A percentile compares a stretch with the other conserved stretches of the same genome.
These are phyloP conservation scores for Aleiodes alternator DNA, from an alignment of 2,888 invertebrate genomes.

Conservation along the genomic window DNA sequence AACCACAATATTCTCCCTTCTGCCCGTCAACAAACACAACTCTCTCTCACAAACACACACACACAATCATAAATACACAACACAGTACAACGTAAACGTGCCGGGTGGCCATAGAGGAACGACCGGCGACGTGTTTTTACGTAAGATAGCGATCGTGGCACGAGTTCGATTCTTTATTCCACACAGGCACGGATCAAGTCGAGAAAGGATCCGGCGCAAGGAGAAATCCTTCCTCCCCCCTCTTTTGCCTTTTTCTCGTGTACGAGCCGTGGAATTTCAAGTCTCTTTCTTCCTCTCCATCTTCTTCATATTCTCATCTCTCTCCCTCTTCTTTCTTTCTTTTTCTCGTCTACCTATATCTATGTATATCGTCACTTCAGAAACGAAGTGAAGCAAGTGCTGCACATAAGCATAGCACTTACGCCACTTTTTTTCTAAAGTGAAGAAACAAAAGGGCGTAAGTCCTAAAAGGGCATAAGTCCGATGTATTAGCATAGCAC, in stretches of 20 bases:
- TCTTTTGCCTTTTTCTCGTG: slow-evolving; percentile 20
- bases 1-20: background rate
- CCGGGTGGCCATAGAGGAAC: slow-evolving; percentile 45
- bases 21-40: background rate
- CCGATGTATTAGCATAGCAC: too few relatives aligned
- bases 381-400: background rate
- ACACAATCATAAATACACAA: slow-evolving; percentile 20
- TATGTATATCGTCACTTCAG: background rate
- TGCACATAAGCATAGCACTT: too few relatives aligned
- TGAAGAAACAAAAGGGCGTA: too few relatives aligned
- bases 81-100: slow-evolving; percentile 41
- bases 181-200: slow-evolving; percentile 60
- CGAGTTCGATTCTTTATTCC: slow-evolving; percentile 69
- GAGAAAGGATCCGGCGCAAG: slow-evolving; percentile 62
- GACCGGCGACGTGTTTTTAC: slow-evolving; percentile 60
- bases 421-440: too few relatives aligned
- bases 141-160: slow-evolving; percentile 66
- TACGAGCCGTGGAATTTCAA: slow-evolving; percentile 56
- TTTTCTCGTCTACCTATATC: slow-evolving; percentile 14
- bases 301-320: slow-evolving; percentile 49
- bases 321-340: background rate
- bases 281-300: slow-evolving; percentile 40
- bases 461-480: too few relatives aligned
- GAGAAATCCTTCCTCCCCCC: slow-evolving; percentile 38
- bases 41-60: background rate